Percentiles rank a stretch among this genome's conserved stretches.
Evolutionary conservation across 2,888 invertebrate genomes (phyloP).

Genomic region (Crepidodera aurea): DNA sequence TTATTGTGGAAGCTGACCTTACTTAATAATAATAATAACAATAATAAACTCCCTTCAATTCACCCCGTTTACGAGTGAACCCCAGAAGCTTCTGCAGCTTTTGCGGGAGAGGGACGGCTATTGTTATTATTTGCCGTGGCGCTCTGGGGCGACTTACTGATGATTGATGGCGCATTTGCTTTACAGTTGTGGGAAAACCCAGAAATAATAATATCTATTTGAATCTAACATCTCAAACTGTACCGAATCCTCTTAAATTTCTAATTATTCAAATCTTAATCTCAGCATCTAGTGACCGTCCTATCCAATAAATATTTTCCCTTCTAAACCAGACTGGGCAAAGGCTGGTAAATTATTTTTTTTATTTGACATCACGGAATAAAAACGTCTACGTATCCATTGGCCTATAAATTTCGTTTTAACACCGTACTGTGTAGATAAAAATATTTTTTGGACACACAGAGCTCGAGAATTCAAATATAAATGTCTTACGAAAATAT

Average conservation of each 20-base stretch:
- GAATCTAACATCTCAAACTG: no score
- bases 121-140: no score
- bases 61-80: no score
- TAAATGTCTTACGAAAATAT: slow-evolving; percentile 33
- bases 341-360: slow-evolving; percentile 34
- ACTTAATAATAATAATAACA: no score
- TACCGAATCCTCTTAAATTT: slow-evolving; percentile 47
- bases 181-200: no score
- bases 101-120: no score
- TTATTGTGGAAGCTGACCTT: no score
- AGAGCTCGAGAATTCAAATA: slow-evolving; percentile 26
- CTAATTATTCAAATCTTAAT: slow-evolving; percentile 40
- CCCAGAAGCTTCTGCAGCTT: no score
- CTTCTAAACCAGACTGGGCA: slow-evolving; percentile 24
- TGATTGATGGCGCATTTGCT: no score
- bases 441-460: slow-evolving; percentile 30
- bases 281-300: slow-evolving; percentile 29
- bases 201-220: no score
- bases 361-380: slow-evolving; percentile 35
- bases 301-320: slow-evolving; percentile 35
- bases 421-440: slow-evolving; percentile 27
- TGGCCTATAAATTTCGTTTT: slow-evolving; percentile 35
- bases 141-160: no score
- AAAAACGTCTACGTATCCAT: slow-evolving; percentile 37
- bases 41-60: no score